Evolutionary conservation across 2,888 invertebrate species (phyloP).

Genomic region (Leptinotarsa peninsularis): DNA sequence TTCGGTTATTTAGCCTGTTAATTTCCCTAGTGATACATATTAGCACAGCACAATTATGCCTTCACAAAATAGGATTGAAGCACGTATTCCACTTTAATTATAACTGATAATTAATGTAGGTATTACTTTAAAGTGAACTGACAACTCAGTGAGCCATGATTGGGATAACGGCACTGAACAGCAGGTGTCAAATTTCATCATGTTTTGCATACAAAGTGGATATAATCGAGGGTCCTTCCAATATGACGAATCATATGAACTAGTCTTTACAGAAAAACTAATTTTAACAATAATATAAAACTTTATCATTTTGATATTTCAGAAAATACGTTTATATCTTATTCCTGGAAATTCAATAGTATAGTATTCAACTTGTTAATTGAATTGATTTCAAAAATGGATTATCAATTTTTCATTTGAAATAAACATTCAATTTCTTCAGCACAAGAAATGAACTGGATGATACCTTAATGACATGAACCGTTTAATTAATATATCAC

Average conservation of each 20-base stretch:
- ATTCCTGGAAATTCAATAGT: too few species aligned
- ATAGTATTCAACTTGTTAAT: too few species aligned
- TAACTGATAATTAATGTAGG: conserved; percentile 42
- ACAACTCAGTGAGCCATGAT: conserved; percentile 46
- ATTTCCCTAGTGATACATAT: conserved; percentile 67
- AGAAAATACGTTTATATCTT: too few species aligned
- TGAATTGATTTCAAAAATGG: too few species aligned
- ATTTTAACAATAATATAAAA: too few species aligned
- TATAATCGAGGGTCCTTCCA: not conserved
- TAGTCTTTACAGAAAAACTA: too few species aligned
- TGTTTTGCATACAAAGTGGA: conserved; percentile 44
- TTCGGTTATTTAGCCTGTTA: conserved; percentile 66
- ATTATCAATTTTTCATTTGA: too few species aligned
- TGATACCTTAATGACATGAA: too few species aligned
- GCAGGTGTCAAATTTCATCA: conserved; percentile 50
- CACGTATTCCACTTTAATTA: conserved; percentile 59
- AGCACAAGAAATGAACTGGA: too few species aligned
- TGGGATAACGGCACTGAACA: conserved; percentile 32
- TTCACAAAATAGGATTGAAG: conserved; percentile 50
- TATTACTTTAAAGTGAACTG: conserved; percentile 48
- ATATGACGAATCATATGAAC: not conserved
- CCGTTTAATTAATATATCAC: too few species aligned
- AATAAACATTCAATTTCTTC: too few species aligned
- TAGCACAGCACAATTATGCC: conserved; percentile 57
- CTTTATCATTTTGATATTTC: too few species aligned